Base-by-base conservation (phyloP, 1,140 invertebrate genomes). In the Hylaeus anthracinus region DNA sequence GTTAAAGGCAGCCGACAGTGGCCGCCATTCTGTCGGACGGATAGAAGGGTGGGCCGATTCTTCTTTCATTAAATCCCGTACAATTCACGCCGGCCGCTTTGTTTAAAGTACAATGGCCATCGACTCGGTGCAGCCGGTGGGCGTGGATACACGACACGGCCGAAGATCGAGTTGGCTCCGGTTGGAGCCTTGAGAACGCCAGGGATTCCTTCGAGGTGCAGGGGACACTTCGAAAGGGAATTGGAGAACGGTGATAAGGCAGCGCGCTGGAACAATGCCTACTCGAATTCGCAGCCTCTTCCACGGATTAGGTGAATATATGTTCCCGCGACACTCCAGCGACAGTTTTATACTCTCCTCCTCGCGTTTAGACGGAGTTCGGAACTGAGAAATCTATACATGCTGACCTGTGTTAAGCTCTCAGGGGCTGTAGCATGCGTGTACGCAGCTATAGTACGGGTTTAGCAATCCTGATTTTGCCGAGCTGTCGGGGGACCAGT, bases 11-110 rank as follows among this genome's bases (percentile, higher is more conserved):
- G 75, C 58, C 67, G 79, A 64, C 51, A 70, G 55, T 53, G 75
- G 77, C 69, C 72, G 72, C 78, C 78, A 74, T 80, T 74, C 66
- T 56, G 45, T 26, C 39, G 81, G 67, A 81, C 67, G 55, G 77
- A 83, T 73, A 53, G 75, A 61, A 70, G 74, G 60, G 77, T 70
- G 81, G 61, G 72, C 53, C 55, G 78, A 87, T 88, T 26, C 88
- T 91, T 90, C 89, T 90, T 90, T 90, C 90, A 91, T 89, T 90
- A 88, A 91, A 91, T 90, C 81, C 86, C 85, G 86, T 82, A 90
- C 84, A 88, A 90, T 90, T 89, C 86, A 83, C 83, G 84, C 61
- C 70, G 82, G 64, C 77, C 86, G 89, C 90, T 90, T 90, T 90
- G 90, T 90, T 90, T 90, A 88, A 87, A 87, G 78, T 82, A 90